Evolutionary conservation across 2,797 vertebrate species (phyloP).

Genomic region (Caiman crocodilus): DNA sequence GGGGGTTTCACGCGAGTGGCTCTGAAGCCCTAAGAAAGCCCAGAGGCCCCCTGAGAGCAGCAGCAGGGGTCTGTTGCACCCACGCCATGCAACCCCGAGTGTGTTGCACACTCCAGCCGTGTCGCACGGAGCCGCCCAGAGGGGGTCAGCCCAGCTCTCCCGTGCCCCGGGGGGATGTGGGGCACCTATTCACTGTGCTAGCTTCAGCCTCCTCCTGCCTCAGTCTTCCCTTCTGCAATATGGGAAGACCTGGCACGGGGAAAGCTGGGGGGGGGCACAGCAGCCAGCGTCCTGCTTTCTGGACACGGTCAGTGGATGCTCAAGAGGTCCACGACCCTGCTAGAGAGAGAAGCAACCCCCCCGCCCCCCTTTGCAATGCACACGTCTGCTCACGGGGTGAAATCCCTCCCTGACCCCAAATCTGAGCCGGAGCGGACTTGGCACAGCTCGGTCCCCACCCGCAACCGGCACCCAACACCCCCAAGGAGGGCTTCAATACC

Average conservation of each 20-base stretch:
- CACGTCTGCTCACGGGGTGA: too few species aligned
- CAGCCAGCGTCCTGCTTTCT: too few species aligned
- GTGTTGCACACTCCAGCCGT: not conserved
- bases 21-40: not conserved
- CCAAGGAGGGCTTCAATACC: too few species aligned
- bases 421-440: too few species aligned
- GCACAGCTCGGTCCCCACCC: too few species aligned
- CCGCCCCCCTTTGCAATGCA: too few species aligned
- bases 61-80: not conserved
- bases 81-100: not conserved
- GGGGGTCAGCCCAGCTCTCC: not conserved
- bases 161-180: not conserved
- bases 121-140: not conserved
- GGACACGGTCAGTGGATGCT: not conserved
- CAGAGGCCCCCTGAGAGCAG: too few species aligned
- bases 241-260: not conserved
- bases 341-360: too few species aligned
- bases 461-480: too few species aligned
- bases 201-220: not conserved
- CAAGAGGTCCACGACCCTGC: not conserved
- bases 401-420: too few species aligned
- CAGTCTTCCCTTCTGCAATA: not conserved
- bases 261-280: not conserved
- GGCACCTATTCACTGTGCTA: not conserved
- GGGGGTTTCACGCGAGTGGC: not conserved